Base-by-base conservation (phyloP, 2,113 vertebrate species). In the Macrotus californicus region DNA sequence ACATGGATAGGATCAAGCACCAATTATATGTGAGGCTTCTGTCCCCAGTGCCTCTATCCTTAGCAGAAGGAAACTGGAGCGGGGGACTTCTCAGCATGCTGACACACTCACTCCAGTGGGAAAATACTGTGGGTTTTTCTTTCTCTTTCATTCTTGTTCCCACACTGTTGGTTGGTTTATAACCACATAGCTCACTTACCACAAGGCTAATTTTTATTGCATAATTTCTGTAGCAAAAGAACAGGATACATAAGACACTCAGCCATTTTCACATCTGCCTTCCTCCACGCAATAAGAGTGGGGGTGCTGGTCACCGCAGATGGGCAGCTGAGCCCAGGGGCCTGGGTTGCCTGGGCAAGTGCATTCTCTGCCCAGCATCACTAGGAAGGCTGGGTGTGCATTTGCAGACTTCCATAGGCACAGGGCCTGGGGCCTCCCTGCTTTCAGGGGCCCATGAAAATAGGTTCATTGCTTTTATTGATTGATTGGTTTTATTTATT, bases 251-350 rank as follows among this genome's bases (percentile, higher is more conserved):
- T 19, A 56, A 76, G 21, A 31, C 34, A 1, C 31, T 19, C 0
- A 6, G 48, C 56, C 48, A 3, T 39, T 41, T 69, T 41, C 52
- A 14, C 31, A 0, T 6, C n/a, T 9, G 1, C 79, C 46, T n/a
- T 39, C 52, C 48, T 50, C 2, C 0, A 19, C 12, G 9, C 2
- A 0, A 4, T 2, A 1, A 14, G 16, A 21, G 69, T 1, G 1
- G 77, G 14, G 3, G 12, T 75, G 29, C 66, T 18, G 46, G 21
- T 26, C 11, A 0, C 39, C 39, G 22, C 48, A 26, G 21, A 39
- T 41, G 67, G 77, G 29, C 6, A 12, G 15, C 21, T 3, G 3
- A 15, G 16, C 54, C 61, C 22, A 34, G 80, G n/a, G 34, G 1
- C 36, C 24, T 11, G 0, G 48, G 56, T 43, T 70, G 14, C 18